Evolutionary conservation across 1,140 invertebrate genomes (phyloP), one percentile per base, ranked within the genome.

Genomic region (Drusus annulatus): DNA sequence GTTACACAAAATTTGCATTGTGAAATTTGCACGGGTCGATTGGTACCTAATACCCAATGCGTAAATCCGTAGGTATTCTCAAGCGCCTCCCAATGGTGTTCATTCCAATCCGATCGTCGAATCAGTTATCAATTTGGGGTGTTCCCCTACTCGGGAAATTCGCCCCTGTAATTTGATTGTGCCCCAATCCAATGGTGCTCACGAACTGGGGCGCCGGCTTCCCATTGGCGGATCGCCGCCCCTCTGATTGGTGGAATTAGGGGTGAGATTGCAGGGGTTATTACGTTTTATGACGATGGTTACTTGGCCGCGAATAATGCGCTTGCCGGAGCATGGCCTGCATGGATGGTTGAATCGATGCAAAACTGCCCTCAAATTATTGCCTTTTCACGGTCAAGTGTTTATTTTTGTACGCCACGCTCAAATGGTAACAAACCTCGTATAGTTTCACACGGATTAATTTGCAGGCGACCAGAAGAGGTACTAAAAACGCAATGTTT

Each of bases 281-380:
- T 74, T 23, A 54, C 23, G 69, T 74, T 74, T 74, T 74, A 74
- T 74, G n/a, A 17, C 50, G 69, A 3, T 74, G 50, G 23, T 54
- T 52, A 74, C 21, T 74, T 74, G 50, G 8, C 69, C 69, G 69
- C 52, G 51, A 54, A 74, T 74, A 74, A 74, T 54, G 69, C 6
- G 50, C n/a, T 19, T 63, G 21, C 36, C 21, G 31, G 31, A 21
- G 60, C 60, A 23, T 56, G n/a, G 54, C 28, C 15, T 63, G 17
- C 23, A 63, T 25, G 17, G 17, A 21, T 21, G 17, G 62, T 25
- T n/a, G 19, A n/a, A 56, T 17, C 19, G n/a, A 56, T 56, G 54
- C 54, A 56, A 56, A 56, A 56, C 19, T 56, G 19, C 19, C 54
- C n/a, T 17, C 19, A 56, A 17, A 56, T 56, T 7, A 56, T 8